Base-by-base conservation (phyloP, 2,797 vertebrate genomes). In the Hypotaenidia philippensis region DNA sequence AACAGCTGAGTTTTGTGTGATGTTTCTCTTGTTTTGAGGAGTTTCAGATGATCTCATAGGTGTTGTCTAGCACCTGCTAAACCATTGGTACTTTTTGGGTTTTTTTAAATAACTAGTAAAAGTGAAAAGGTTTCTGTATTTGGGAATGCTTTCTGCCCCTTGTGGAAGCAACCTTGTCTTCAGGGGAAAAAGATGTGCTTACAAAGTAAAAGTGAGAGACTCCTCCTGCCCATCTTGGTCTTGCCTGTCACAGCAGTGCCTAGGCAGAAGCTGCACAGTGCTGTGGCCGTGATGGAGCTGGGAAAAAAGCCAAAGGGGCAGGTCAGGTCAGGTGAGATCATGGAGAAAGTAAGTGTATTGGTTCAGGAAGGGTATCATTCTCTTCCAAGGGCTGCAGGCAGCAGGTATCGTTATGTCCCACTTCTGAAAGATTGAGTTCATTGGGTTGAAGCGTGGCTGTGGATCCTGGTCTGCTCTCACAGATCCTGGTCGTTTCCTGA, bases 201-300 rank as follows among this genome's bases (percentile, higher is more conserved):
- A 11, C 22, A 31, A 53, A 41, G 15, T 44, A 29, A 64, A 94
- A 34, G 68, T 17, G 26, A 31, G 32, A 5, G 5, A 11, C 53
- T 71, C n/a, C 13, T 82, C 17, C 10, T 27, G 41, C 55, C 1
- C 2, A 18, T 15, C 20, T 38, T 16, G 3, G 17, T 20, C 27
- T 10, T 31, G 4, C 6, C 32, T 47, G 71, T 6, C 29, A 53
- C 13, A 47, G 66, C 41, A 55, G 20, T 8, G 6, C 13, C 2
- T 5, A 20, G 40, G n/a, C 23, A 81, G 53, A 56, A 27, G 70
- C 6, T 57, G 34, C 16, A 17, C 32, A 56, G 29, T 4, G 2
- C 0, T 1, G 27, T 52, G n/a, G 47, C 32, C 1, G 0, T 7
- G 34, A 12, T 9, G 10, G 29, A 29, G 12, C 44, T 60, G 34